Evolutionary conservation across 2,888 invertebrate genomes (phyloP).

Genomic region (Sicus ferrugineus): DNA sequence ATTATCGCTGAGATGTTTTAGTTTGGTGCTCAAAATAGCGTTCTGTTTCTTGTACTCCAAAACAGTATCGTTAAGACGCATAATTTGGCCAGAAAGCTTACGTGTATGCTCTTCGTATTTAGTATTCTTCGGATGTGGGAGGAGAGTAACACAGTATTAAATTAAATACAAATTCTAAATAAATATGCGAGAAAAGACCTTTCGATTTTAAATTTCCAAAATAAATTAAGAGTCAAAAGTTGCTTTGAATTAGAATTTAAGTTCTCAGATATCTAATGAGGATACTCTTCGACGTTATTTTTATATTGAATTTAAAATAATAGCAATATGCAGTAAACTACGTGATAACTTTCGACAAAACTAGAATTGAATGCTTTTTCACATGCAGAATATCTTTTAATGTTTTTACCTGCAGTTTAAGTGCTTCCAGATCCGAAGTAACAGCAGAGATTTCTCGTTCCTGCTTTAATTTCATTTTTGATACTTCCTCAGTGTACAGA

Average conservation of each 20-base stretch:
- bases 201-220: no score
- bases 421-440: conserved; percentile 50
- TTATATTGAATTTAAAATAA: not conserved
- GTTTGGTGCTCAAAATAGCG: conserved; percentile 56
- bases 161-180: no score
- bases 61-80: conserved; percentile 59
- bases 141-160: not conserved
- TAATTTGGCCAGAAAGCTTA: conserved; percentile 59
- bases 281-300: not conserved
- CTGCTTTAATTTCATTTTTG: conserved; percentile 61
- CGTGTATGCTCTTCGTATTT: conserved; percentile 60
- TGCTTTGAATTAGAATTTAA: no score
- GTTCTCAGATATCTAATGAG: no score
- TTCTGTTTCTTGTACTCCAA: conserved; percentile 61
- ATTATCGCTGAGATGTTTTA: conserved; percentile 52
- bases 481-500: conserved; percentile 60
- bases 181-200: no score
- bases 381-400: conserved; percentile 2
- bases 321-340: no score
- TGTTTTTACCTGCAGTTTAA: conserved; percentile 56
- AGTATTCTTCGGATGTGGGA: conserved; percentile 46
- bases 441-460: conserved; percentile 53
- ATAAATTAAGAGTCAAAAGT: not conserved
- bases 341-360: no score
- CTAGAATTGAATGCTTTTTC: not conserved